Conservation (phyloP, 2,888 invertebrate species). For the Ganaspis brasiliensis region DNA sequence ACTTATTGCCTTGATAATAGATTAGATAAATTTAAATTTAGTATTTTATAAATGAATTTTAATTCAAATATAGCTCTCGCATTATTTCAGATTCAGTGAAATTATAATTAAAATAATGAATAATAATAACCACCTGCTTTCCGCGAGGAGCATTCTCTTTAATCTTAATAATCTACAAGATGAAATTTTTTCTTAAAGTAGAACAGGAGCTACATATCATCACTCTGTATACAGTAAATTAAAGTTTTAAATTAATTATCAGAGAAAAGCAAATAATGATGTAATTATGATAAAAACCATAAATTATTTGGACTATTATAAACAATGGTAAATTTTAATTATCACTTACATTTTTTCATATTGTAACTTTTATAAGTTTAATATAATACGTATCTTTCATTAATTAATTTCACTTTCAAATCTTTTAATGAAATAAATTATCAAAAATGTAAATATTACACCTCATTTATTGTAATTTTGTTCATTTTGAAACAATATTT, state of each 20-base stretch:
- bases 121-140: constrained; percentile 7
- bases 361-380: no score
- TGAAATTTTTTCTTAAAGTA: constrained; percentile 10
- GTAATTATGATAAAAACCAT: no score
- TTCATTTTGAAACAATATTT: no score
- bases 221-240: neutral
- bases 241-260: neutral
- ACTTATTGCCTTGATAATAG: neutral
- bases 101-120: neutral
- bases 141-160: neutral
- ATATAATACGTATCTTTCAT: no score
- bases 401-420: no score
- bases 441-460: no score
- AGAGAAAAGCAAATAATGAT: neutral
- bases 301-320: no score
- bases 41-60: neutral
- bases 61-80: neutral
- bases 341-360: no score
- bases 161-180: constrained; percentile 18
- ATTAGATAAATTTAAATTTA: neutral
- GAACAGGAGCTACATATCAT: neutral
- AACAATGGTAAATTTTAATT: no score
- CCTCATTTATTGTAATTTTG: no score
- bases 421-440: no score
- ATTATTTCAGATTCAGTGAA: neutral